A percentile compares a stretch with the other conserved stretches of the same genome.
These are phyloP conservation scores for Trematocara macrostoma DNA, from an alignment of 2,113 vertebrate species.

Conservation along the genomic window DNA sequence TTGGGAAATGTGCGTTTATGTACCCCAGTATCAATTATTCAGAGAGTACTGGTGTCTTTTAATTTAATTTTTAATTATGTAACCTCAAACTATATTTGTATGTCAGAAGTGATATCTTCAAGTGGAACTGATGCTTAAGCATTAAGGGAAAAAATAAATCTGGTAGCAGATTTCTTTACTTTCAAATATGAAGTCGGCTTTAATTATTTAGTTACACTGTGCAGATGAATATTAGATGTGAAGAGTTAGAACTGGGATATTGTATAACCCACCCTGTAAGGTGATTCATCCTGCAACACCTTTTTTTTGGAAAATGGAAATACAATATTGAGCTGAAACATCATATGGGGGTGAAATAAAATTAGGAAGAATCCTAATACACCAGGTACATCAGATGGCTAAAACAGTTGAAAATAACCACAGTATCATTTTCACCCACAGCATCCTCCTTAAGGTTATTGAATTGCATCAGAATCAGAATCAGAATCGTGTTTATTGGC, in stretches of 20 bases:
- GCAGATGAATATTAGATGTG: neutral
- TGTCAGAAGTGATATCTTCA: neutral
- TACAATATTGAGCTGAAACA: slow-evolving; percentile 26
- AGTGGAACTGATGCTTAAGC: neutral
- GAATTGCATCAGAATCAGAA: neutral
- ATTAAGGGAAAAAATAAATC: neutral
- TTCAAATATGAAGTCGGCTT: neutral
- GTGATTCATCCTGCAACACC: slow-evolving; percentile 18
- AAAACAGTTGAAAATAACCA: slow-evolving; percentile 9
- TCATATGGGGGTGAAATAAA: slow-evolving; percentile 19
- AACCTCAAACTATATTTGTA: neutral
- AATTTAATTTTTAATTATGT: neutral
- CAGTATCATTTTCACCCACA: slow-evolving; percentile 38
- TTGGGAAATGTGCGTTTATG: neutral
- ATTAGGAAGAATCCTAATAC: neutral
- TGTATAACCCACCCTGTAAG: neutral
- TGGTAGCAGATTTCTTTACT: neutral
- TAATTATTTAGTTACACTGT: neutral
- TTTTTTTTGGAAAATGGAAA: slow-evolving; percentile 43
- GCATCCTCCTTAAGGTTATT: slow-evolving; percentile 4
- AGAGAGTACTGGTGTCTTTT: neutral
- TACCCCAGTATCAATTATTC: neutral
- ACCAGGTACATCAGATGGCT: neutral
- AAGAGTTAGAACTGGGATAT: slow-evolving; percentile 18
- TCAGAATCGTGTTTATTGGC: too few species aligned